Percentiles rank a stretch among this genome's conserved stretches.
Conservation (phyloP, 2,113 vertebrate genomes). For the Nannobrachium achirus region DNA sequence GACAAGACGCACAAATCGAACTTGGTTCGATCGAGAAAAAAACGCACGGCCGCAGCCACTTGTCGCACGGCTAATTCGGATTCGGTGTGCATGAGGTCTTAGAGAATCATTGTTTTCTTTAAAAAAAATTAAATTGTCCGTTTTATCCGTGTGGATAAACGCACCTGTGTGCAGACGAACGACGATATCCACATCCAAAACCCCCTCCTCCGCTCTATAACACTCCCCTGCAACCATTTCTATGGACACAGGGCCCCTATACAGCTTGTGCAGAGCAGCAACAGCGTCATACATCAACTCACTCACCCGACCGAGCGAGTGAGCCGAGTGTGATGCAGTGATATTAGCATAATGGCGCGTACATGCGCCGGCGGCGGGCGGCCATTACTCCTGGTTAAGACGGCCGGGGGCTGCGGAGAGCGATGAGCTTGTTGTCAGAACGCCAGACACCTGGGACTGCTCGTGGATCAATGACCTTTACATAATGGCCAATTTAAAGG, state of each 20-base stretch:
- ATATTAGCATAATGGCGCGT: slow-evolving; percentile 47
- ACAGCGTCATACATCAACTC: slow-evolving; percentile 35
- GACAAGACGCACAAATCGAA: too few species aligned
- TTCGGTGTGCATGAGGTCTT: too few species aligned
- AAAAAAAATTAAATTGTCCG: too few species aligned
- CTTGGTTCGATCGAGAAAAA: too few species aligned
- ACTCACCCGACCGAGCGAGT: slow-evolving; percentile 55
- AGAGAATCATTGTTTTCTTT: too few species aligned
- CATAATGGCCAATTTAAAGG: slow-evolving; percentile 58
- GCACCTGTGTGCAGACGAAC: neutral
- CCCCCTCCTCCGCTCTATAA: too few species aligned
- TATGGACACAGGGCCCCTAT: too few species aligned
- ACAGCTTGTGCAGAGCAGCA: slow-evolving; percentile 1
- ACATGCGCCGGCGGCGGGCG: slow-evolving; percentile 5
- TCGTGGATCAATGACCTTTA: slow-evolving; percentile 64
- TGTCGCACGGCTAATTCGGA: too few species aligned
- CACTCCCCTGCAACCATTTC: too few species aligned
- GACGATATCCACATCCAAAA: too few species aligned
- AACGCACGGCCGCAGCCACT: too few species aligned
- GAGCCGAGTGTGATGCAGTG: slow-evolving; percentile 21
- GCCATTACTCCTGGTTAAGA: slow-evolving; percentile 54
- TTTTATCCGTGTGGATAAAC: too few species aligned
- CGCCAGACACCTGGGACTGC: slow-evolving; percentile 37
- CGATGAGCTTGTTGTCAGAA: slow-evolving; percentile 43
- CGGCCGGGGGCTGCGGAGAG: slow-evolving; percentile 41